Evolutionary conservation across 2,113 vertebrate genomes (phyloP).

Genomic region (Gallinago undulata): DNA sequence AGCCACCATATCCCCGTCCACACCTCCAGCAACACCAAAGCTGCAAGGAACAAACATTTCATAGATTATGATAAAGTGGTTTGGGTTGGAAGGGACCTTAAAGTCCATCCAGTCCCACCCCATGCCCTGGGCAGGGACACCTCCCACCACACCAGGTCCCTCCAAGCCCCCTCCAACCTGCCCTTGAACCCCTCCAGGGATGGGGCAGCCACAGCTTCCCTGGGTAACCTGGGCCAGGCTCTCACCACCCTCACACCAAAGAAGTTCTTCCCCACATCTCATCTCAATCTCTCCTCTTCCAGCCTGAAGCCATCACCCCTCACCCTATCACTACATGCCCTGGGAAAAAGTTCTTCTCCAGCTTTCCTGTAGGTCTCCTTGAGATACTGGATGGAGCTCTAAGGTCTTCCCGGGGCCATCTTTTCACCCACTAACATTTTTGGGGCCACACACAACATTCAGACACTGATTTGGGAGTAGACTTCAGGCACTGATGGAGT

Average conservation of each 20-base stretch:
- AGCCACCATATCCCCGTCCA: not conserved
- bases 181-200: not conserved
- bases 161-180: not conserved
- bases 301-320: not conserved
- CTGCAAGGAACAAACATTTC: not conserved
- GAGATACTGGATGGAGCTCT: not conserved
- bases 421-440: not conserved
- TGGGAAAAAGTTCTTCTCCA: not conserved
- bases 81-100: not conserved
- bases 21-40: not conserved
- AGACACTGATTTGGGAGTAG: not conserved
- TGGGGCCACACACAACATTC: not conserved
- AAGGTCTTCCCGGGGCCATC: not conserved
- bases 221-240: not conserved
- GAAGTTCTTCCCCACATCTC: rapidly evolving
- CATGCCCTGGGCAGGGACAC: not conserved
- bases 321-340: not conserved
- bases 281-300: not conserved
- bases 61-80: not conserved
- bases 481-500: not conserved
- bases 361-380: not conserved
- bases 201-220: not conserved
- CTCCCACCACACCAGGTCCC: not conserved
- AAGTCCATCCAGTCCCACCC: not conserved
- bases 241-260: not conserved